phyloP scores from a whole-genome alignment of 2,113 vertebrate genomes.

The Electrona antarctica region DNA sequence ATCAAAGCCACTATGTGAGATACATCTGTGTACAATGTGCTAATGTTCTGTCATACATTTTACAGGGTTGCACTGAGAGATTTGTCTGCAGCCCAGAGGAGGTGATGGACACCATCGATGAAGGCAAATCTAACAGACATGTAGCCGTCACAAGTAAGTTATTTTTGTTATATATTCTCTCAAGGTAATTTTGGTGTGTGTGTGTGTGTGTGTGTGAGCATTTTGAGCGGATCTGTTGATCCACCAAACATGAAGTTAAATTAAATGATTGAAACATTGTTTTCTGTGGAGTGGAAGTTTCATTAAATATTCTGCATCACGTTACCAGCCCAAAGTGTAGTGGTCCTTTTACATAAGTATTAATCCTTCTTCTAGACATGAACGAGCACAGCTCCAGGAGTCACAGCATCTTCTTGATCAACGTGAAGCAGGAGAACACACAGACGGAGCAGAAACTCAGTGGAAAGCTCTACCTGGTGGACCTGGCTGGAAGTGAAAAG shows the following conservation, averaged over 20 bases:
- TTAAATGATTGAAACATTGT: too few relatives aligned
- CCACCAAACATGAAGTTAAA: too few relatives aligned
- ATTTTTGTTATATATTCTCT: too few relatives aligned
- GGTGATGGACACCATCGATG: slow-evolving; percentile 99
- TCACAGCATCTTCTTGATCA: slow-evolving; percentile 98
- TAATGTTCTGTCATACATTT: neutral
- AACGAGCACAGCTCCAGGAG: slow-evolving; percentile 98
- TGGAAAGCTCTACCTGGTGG: slow-evolving; percentile 96
- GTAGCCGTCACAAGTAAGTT: slow-evolving; percentile 96
- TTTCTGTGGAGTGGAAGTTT: too few relatives aligned
- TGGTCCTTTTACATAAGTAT: too few relatives aligned
- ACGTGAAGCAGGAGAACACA: slow-evolving; percentile 98
- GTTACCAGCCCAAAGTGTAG: too few relatives aligned
- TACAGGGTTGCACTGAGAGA: slow-evolving; percentile 94
- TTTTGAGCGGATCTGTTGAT: neutral
- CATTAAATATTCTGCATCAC: too few relatives aligned
- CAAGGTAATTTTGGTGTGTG: neutral
- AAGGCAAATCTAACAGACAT: slow-evolving; percentile 97
- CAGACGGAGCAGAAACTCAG: slow-evolving; percentile 97
- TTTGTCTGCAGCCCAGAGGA: slow-evolving; percentile 98
- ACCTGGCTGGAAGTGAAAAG: slow-evolving; percentile 98
- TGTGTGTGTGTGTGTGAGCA: slow-evolving; percentile 6
- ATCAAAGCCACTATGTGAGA: neutral
- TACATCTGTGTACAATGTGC: neutral
- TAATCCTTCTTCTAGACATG: slow-evolving; percentile 83